Base-by-base conservation (phyloP, 2,888 invertebrate genomes). In the Eilema depressum region DNA sequence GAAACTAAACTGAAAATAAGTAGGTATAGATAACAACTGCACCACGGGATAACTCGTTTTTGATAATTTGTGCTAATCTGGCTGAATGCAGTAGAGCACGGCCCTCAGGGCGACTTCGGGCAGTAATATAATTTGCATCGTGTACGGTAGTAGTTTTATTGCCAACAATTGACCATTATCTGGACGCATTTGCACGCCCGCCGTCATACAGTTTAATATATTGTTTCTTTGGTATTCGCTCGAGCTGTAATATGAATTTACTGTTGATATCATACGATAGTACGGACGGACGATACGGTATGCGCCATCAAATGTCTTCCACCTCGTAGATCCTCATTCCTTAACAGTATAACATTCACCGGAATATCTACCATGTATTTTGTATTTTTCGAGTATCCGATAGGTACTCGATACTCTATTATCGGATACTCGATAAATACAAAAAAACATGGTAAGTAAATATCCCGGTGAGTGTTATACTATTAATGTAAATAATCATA, bases 111-210 rank as follows among this genome's bases (percentile, higher is more conserved):
- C 85, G 79, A 83, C 81, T 77, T 33, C 66, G 70, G 74, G 78
- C 76, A 76, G 83, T 91, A 90, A 89, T 89, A 89, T 88, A 90
- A 92, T 92, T 91, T 91, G 88, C 90, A 89, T 90, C 87, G 88
- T 87, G 87, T 86, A 88, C 89, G 75, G 85, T 86, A 83, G 88
- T 89, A 88, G 89, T 91, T 91, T 91, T 91, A 91, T 91, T 89
- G 85, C 89, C 86, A 87, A 89, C 89, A 90, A 91, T 91, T 89
- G 89, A 71, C 89, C 82, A 89, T 92, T 91, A 91, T 90, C 88
- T 82, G 78, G 79, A 85, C 82, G 87, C 87, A 89, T 89, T 90
- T 90, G 89, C 88, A 87, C 90, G 88, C 85, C 86, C 82, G 80
- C 86, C 81, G 88, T 90, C 89, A 89, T 82, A 85, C 83, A 77